phyloP scores from a whole-genome alignment of 2,888 invertebrate genomes.

The Ophion ventricosus region DNA sequence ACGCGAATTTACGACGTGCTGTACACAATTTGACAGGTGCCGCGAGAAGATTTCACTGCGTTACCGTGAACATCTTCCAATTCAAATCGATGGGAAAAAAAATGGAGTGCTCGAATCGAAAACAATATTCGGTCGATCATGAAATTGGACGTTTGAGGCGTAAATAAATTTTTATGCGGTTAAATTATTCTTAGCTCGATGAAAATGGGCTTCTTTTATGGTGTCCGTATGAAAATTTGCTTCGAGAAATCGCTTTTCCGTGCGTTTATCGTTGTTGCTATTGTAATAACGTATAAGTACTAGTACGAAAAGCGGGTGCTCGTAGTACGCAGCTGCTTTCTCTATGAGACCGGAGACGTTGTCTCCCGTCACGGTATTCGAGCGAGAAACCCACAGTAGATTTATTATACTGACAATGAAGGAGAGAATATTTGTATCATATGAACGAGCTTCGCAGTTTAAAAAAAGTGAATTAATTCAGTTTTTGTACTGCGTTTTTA shows the following conservation, averaged over 20 bases:
- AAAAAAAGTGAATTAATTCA: neutral
- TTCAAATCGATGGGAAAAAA: neutral
- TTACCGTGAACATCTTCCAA: neutral
- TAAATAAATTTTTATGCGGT: too few relatives aligned
- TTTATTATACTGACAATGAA: conserved; percentile 24
- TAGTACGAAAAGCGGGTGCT: neutral
- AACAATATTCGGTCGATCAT: neutral
- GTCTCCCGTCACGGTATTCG: conserved; percentile 68
- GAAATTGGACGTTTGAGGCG: neutral
- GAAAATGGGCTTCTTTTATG: neutral
- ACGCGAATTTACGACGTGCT: neutral
- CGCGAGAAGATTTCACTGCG: conserved; percentile 15
- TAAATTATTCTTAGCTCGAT: neutral
- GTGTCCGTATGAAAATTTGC: neutral
- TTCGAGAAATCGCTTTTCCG: neutral
- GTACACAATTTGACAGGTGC: neutral
- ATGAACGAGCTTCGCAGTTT: neutral
- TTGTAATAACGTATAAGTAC: conserved; percentile 9
- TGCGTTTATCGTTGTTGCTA: conserved; percentile 37
- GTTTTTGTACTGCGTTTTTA: too few relatives aligned
- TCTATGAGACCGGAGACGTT: conserved; percentile 63
- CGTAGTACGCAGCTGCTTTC: conserved; percentile 60
- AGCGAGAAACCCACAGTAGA: conserved; percentile 55
- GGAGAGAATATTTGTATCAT: conserved; percentile 6
- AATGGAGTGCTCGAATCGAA: neutral